A percentile compares a stretch with the other conserved stretches of the same genome.
phyloP scores from a whole-genome alignment of 2,797 vertebrate species.

The Lepilemur ruficaudatus region DNA sequence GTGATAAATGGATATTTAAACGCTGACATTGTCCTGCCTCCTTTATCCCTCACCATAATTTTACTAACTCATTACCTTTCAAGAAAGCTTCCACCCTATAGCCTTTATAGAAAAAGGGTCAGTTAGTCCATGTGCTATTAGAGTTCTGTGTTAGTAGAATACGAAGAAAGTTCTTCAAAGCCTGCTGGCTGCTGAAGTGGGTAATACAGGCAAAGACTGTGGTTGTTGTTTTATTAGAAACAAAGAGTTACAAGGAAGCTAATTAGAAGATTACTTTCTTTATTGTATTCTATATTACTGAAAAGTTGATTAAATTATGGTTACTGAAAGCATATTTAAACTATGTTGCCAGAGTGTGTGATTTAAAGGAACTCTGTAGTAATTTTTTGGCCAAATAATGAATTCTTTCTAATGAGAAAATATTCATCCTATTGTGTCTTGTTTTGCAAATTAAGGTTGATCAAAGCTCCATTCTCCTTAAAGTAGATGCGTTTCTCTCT shows the following conservation, averaged over 20 bases:
- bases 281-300: background rate
- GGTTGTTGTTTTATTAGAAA: conserved; percentile 27
- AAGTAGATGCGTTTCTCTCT: background rate
- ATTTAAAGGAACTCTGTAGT: conserved; percentile 14
- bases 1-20: conserved; percentile 59
- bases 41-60: conserved; percentile 42
- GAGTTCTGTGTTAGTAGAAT: background rate
- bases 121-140: background rate
- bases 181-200: background rate
- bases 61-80: conserved; percentile 54
- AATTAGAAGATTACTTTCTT: background rate
- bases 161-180: conserved; percentile 27
- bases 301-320: conserved; percentile 36
- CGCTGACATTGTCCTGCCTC: conserved; percentile 38
- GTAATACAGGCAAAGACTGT: background rate
- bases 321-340: conserved; percentile 41
- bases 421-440: background rate
- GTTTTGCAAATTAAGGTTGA: conserved; percentile 11
- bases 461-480: conserved; percentile 18
- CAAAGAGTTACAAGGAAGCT: background rate
- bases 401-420: conserved; percentile 15
- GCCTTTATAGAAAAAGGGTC: background rate
- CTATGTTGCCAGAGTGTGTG: background rate
- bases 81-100: background rate
- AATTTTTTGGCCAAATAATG: background rate